These are phyloP conservation scores for Aegithalos caudatus DNA, from an alignment of 2,113 vertebrate genomes.

Conservation along the genomic window DNA sequence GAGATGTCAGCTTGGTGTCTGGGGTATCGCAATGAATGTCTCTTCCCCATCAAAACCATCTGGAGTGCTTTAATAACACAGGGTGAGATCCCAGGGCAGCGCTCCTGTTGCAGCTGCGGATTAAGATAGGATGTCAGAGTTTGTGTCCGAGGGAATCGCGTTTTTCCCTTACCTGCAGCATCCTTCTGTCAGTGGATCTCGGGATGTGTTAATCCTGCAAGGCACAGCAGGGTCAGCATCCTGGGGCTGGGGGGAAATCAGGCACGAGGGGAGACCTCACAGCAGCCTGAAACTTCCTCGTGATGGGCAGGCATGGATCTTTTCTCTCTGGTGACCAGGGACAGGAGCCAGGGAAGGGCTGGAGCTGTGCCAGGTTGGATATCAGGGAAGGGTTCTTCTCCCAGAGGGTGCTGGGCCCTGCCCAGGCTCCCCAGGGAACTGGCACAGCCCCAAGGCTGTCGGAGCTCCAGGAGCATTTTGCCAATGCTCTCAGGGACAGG, in stretches of 20 bases:
- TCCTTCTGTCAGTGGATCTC: not conserved
- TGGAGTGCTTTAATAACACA: conserved; percentile 28
- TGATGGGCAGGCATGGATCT: not conserved
- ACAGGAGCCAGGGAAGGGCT: accelerated
- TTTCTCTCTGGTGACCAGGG: not conserved
- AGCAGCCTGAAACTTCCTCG: accelerated
- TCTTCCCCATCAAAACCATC: conserved; percentile 49
- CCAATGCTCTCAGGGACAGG: accelerated
- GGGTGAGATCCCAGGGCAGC: not conserved
- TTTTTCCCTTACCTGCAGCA: not conserved
- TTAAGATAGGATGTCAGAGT: not conserved
- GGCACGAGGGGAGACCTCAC: not conserved
- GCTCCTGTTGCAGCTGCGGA: not conserved
- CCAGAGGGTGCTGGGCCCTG: not conserved
- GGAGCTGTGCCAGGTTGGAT: not conserved
- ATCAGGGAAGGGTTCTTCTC: not conserved
- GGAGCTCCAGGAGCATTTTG: accelerated
- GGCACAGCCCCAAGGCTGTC: accelerated
- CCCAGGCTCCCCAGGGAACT: not conserved
- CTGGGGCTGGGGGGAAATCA: not conserved
- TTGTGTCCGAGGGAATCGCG: not conserved
- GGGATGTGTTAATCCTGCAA: not conserved
- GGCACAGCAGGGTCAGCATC: not conserved
- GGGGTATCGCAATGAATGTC: not conserved
- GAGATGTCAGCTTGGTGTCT: conserved; percentile 24